phyloP scores from a whole-genome alignment of 1,140 invertebrate genomes.

The Zaprionus nigranus region DNA sequence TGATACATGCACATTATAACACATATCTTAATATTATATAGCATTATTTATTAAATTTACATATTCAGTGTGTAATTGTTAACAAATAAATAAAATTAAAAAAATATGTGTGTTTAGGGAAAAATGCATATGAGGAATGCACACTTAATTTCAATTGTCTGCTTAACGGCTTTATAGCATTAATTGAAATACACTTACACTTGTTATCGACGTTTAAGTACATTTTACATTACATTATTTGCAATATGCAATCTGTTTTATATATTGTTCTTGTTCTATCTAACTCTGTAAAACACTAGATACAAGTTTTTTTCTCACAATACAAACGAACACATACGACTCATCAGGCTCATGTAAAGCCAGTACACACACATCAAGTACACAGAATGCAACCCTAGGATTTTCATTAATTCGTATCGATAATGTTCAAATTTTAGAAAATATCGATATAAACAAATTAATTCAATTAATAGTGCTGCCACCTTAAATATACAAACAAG shows the following conservation, averaged over 20 bases:
- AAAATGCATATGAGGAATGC: neutral
- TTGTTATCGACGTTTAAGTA: neutral
- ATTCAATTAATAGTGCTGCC: neutral
- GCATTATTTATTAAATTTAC: neutral
- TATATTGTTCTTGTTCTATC: neutral
- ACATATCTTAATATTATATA: neutral
- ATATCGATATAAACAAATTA: neutral
- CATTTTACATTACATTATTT: neutral
- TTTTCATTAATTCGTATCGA: neutral
- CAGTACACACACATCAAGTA: neutral
- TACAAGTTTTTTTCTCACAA: constrained; percentile 1
- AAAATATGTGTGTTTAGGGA: neutral
- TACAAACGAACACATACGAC: neutral
- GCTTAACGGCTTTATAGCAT: neutral
- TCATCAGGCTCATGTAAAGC: neutral
- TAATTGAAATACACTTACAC: neutral
- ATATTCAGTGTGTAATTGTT: neutral
- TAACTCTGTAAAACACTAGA: neutral
- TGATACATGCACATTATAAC: neutral
- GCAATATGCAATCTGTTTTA: neutral
- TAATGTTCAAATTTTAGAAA: neutral
- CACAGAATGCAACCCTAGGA: neutral
- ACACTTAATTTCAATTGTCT: neutral
- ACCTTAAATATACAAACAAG: too few relatives aligned
- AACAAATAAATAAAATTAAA: neutral